A percentile compares a stretch with the other conserved stretches of the same genome.
phyloP scores from a whole-genome alignment of 2,113 vertebrate species.

The Anhinga anhinga region DNA sequence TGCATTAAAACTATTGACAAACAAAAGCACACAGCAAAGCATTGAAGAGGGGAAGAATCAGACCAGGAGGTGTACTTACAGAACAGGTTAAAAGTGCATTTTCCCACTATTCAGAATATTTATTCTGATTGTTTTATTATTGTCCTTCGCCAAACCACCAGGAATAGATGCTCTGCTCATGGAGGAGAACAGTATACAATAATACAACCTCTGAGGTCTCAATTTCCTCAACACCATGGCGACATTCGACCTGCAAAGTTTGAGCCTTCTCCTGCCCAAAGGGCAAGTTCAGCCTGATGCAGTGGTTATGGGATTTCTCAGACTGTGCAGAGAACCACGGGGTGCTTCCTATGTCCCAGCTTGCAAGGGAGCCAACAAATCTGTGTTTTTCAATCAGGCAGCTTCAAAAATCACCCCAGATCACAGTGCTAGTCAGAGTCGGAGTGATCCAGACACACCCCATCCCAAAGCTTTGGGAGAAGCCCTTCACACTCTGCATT shows the following conservation, averaged over 20 bases:
- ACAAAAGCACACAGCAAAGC: neutral
- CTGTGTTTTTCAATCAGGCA: neutral
- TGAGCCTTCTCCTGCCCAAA: neutral
- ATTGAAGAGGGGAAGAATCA: neutral
- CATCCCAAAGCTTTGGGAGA: neutral
- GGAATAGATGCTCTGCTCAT: neutral
- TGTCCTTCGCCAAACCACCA: neutral
- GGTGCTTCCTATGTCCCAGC: neutral
- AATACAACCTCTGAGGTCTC: neutral
- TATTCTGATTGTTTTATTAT: slow-evolving; percentile 1
- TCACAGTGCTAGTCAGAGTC: neutral
- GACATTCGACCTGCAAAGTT: neutral
- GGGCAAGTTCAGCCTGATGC: neutral
- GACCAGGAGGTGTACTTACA: neutral
- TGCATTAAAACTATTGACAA: neutral
- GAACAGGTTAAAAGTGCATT: slow-evolving; percentile 17
- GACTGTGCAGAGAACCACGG: neutral
- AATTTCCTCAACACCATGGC: neutral
- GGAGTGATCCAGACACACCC: neutral
- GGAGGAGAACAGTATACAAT: neutral
- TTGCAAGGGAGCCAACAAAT: neutral
- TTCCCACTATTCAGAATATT: slow-evolving; percentile 22
- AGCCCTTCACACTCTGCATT: neutral
- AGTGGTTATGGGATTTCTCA: neutral
- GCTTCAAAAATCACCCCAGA: neutral